Base-by-base conservation (phyloP, 2,888 invertebrate species). In the Pollenia angustigena region DNA sequence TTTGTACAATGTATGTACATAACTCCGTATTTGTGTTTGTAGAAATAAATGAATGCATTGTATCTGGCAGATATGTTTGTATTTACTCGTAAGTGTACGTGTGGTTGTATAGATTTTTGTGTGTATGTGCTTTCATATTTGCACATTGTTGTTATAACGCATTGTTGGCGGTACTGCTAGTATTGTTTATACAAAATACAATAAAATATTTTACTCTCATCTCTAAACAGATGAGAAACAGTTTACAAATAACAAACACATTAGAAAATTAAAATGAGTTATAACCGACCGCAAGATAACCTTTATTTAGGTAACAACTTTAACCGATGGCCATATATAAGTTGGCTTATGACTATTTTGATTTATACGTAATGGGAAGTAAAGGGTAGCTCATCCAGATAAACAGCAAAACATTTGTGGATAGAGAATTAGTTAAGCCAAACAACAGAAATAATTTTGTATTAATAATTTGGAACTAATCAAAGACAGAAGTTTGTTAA, bases 141-240 rank as follows among this genome's bases (percentile, higher is more conserved):
- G 60, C 42, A 46, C 52, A 78, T 72, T 71, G 64, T 75, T 48
- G 72, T 40, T 64, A 66, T 66, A 81, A 66, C 58, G 42, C 72
- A 72, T 69, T 75, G 42, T 68, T 58, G 4, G 11, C 42, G 62
- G 54, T 60, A 75, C 69, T 46, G 40, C 14, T 58, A 48, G 42
- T 71, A 46, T 71, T 62, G 62, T 71, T 62, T 58, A 52, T 32
- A 71, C 10, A 62, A 66, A 42, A 58, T 8, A 44, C 18, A 52
- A 81, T 60, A 32, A 68, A 42, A 72, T 52, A 54, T 46, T 32
- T 58, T 48, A 10, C n/a, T 54, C 14, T 40, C 52, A 44, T 54
- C 64, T 44, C 7, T 46, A 4, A 76, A 44, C 32, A 32, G 32
- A 32, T 32, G n/a, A 54, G 42, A 64, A 18, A 60, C 16, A 3